Evolutionary conservation across 2,797 vertebrate species (phyloP), one percentile per base, ranked within the genome.

Genomic region (Danio aesculapii): DNA sequence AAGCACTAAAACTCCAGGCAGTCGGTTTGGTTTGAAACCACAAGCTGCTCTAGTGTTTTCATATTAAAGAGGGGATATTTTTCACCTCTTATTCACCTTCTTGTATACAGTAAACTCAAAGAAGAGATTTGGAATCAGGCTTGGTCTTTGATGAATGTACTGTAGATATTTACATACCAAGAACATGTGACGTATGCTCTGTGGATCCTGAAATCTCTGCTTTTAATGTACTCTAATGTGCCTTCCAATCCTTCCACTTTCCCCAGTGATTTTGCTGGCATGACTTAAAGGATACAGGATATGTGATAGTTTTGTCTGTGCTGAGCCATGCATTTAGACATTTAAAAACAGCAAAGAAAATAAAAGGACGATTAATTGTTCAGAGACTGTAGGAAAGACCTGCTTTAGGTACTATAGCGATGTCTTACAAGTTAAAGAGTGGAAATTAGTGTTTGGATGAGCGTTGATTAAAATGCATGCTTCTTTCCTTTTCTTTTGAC

Each of bases 141-240:
- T 52, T 8, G 9, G 13, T 59, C 14, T 43, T 61, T 68, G 19
- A 58, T 58, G 6, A 49, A 67, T 0, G 11, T 46, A 5, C 13
- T 46, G 30, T 55, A 14, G 16, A 39, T 5, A 43, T 21, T 52
- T 30, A 52, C 11, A 64, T 14, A 50, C 11, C 1, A 39, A 49
- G 21, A 44, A 49, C 46, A 1, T 41, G 14, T 66, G 7, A 66
- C 3, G 47, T 19, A 6, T 68, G 43, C 19, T 77, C 5, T 11
- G 9, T 10, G 19, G 61, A 59, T 47, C 6, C 19, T 17, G 21
- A 73, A 73, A 17, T 58, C 19, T 19, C 17, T 46, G 63, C 17
- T 30, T 67, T 69, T 92, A 91, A 93, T 93, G 89, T 88, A 90
- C 87, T 30, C 89, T 84, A 88, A 84, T 88, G 88, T 61, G 88